These are phyloP conservation scores for Cuculus canorus DNA, from an alignment of 2,797 vertebrate species.

Conservation along the genomic window DNA sequence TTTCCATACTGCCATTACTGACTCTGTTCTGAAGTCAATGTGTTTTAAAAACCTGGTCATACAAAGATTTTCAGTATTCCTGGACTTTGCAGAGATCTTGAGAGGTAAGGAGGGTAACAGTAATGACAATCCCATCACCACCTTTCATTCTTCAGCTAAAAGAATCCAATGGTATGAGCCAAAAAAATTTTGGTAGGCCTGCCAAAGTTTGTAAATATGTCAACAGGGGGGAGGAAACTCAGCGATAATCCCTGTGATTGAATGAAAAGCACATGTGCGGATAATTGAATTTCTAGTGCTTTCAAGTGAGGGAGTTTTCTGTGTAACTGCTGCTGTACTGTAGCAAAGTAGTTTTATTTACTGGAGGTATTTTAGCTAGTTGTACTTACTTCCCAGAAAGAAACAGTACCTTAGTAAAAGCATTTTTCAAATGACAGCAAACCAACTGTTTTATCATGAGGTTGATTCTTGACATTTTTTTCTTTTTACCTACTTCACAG, in stretches of 20 bases:
- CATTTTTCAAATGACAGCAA: background rate
- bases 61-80: background rate
- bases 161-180: background rate
- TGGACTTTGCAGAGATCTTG: background rate
- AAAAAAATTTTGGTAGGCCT: background rate
- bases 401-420: background rate
- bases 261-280: constrained; percentile 10
- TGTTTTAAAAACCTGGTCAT: background rate
- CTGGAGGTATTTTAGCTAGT: background rate
- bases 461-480: background rate
- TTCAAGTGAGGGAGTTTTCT: background rate
- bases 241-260: background rate
- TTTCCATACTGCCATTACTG: background rate
- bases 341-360: background rate
- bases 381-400: background rate
- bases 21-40: background rate
- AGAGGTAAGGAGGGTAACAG: background rate
- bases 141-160: constrained; percentile 58
- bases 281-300: background rate
- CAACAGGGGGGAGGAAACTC: constrained; percentile 39
- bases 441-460: background rate
- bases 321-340: background rate
- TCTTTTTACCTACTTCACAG: background rate
- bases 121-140: constrained; percentile 43
- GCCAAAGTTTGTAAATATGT: constrained; percentile 58